Evolutionary conservation across 2,113 vertebrate species (phyloP).

Genomic region (Xiphias gladius): DNA sequence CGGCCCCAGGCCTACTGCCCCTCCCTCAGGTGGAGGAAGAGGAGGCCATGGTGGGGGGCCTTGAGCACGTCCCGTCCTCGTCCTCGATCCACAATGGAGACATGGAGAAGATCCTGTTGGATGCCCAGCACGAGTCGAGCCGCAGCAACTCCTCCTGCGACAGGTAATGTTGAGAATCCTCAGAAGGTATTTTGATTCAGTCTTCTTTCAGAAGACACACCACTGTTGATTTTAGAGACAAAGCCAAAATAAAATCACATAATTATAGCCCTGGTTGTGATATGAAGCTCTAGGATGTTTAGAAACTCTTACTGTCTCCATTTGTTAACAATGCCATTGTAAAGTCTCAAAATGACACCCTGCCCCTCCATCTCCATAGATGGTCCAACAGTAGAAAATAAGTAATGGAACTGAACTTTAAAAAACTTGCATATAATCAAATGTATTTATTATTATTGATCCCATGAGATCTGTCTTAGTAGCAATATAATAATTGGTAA

Average conservation of each 20-base stretch:
- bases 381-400: not conserved
- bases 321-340: not conserved
- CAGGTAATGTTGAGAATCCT: constrained; percentile 84
- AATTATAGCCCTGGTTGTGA: not conserved
- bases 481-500: no score
- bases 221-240: not conserved
- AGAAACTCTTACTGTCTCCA: not conserved
- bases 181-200: not conserved
- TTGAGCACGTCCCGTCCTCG: constrained; percentile 96
- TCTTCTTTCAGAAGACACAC: not conserved
- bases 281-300: not conserved
- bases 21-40: constrained; percentile 82
- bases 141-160: constrained; percentile 98
- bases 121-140: constrained; percentile 97
- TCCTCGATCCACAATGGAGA: constrained; percentile 99
- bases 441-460: no score
- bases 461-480: no score
- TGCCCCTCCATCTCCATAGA: not conserved
- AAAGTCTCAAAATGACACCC: not conserved
- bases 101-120: constrained; percentile 98
- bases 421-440: not conserved
- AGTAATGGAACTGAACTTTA: not conserved
- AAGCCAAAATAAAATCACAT: not conserved
- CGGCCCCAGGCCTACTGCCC: constrained; percentile 71
- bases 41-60: constrained; percentile 84